Evolutionary conservation across 2,797 vertebrate genomes (phyloP).

Genomic region (Pipistrellus pygmaeus): DNA sequence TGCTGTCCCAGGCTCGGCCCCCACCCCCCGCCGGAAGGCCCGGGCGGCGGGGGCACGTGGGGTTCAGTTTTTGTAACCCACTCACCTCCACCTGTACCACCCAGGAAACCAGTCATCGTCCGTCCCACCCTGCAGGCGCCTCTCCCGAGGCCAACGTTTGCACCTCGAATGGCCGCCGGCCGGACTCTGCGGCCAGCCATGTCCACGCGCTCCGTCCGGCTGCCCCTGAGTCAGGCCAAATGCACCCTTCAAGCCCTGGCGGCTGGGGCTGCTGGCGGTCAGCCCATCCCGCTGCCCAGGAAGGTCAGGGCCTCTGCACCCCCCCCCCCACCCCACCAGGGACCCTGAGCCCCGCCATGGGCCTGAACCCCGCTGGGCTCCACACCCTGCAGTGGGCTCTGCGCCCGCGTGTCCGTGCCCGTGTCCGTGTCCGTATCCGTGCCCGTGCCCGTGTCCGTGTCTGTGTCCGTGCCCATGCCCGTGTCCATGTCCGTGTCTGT

Average conservation of each 20-base stretch:
- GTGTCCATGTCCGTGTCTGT: no score
- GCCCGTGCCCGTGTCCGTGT: no score
- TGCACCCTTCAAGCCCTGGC: background rate
- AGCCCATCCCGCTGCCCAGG: background rate
- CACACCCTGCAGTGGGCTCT: fast-evolving
- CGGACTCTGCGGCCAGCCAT: background rate
- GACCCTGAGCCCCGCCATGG: background rate
- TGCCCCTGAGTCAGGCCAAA: background rate
- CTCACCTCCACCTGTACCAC: background rate
- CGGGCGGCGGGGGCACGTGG: fast-evolving
- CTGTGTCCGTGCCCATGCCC: no score
- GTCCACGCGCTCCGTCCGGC: background rate
- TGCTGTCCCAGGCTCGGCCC: fast-evolving
- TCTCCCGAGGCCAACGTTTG: background rate
- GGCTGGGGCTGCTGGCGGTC: fast-evolving
- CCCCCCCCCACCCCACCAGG: fast-evolving
- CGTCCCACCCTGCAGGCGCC: background rate
- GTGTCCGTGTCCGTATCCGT: no score
- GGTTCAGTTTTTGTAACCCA: background rate
- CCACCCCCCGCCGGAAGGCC: background rate
- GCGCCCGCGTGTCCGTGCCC: background rate
- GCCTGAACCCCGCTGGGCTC: background rate
- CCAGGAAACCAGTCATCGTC: background rate
- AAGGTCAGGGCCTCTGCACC: background rate
- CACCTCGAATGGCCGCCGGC: background rate